Evolutionary conservation across 2,888 invertebrate genomes (phyloP).

Genomic region (Lagria hirta): DNA sequence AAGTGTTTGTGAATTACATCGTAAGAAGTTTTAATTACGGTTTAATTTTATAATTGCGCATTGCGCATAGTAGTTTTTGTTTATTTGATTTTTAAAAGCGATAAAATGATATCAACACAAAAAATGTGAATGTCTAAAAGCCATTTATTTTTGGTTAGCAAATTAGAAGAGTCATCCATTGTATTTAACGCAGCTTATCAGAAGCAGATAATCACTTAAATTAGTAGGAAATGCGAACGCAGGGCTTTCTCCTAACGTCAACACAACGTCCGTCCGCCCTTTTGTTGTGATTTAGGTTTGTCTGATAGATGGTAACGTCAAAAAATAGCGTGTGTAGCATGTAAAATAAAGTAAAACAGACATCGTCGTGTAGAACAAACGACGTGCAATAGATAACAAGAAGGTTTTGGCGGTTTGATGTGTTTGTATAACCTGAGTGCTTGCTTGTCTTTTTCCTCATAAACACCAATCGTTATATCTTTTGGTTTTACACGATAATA

Average conservation of each 20-base stretch:
- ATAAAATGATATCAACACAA: too few relatives aligned
- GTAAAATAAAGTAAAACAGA: conserved; percentile 18
- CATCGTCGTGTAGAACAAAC: conserved; percentile 14
- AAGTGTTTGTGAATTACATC: too few relatives aligned
- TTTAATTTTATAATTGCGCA: too few relatives aligned
- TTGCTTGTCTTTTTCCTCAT: too few relatives aligned
- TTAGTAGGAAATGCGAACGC: conserved; percentile 8
- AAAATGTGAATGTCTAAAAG: too few relatives aligned
- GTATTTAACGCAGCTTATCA: conserved; percentile 17
- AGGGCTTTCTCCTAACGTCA: conserved; percentile 3
- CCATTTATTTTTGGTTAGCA: too few relatives aligned
- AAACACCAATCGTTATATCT: too few relatives aligned
- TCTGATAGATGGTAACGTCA: conserved; percentile 19
- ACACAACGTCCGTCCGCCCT: not conserved
- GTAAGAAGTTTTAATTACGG: too few relatives aligned
- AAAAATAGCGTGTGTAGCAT: conserved; percentile 16
- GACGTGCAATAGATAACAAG: conserved; percentile 20
- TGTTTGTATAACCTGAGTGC: conserved; percentile 2
- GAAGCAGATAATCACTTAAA: conserved; percentile 18
- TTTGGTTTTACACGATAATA: conserved; percentile 18
- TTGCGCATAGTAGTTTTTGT: too few relatives aligned
- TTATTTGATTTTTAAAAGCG: too few relatives aligned
- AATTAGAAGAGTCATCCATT: conserved; percentile 19
- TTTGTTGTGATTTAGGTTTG: conserved; percentile 8
- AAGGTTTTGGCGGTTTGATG: conserved; percentile 10